These are phyloP conservation scores for Madoqua kirkii DNA, from an alignment of 2,113 vertebrate genomes.

Conservation along the genomic window DNA sequence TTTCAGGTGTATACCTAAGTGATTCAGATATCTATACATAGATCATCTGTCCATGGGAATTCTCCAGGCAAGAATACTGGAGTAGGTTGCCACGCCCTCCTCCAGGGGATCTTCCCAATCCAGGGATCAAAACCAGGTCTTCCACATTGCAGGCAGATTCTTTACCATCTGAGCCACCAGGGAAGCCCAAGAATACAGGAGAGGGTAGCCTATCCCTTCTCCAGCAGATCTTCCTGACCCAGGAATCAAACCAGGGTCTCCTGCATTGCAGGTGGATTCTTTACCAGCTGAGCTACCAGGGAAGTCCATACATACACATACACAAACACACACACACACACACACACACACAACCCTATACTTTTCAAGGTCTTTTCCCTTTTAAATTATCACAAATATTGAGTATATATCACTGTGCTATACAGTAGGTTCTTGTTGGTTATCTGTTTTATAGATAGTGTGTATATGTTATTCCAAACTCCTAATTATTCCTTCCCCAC, in stretches of 20 bases:
- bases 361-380: neutral
- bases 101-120: neutral
- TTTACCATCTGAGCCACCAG: neutral
- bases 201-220: neutral
- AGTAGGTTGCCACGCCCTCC: neutral
- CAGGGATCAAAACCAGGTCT: neutral
- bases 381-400: neutral
- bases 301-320: neutral
- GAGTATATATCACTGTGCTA: neutral
- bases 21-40: neutral
- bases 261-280: neutral
- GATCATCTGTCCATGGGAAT: neutral
- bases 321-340: rapidly evolving
- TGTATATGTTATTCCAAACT: neutral
- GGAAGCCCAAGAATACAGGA: neutral
- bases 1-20: neutral
- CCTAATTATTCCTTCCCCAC: neutral
- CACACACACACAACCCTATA: neutral
- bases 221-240: rapidly evolving
- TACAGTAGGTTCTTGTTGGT: neutral
- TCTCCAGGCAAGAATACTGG: neutral
- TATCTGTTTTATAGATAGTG: neutral
- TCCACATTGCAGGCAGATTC: neutral
- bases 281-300: neutral
- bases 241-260: neutral